Percentiles rank a stretch among this genome's conserved stretches.
These are phyloP conservation scores for Melipona bicolor DNA, from an alignment of 2,888 invertebrate species.

Conservation along the genomic window DNA sequence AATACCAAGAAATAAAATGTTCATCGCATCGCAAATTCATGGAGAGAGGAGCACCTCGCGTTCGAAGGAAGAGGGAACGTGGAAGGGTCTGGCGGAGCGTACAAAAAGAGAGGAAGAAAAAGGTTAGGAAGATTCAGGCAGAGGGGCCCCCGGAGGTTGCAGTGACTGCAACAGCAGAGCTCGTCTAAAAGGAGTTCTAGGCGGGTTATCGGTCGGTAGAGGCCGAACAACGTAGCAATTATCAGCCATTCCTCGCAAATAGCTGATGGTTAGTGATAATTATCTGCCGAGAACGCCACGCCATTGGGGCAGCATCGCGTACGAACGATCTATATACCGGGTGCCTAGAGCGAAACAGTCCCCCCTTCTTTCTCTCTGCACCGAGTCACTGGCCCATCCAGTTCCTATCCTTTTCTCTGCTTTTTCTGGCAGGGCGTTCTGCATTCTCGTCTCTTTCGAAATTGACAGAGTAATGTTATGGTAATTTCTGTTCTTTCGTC, in stretches of 20 bases:
- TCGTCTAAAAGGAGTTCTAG: slow-evolving; percentile 79
- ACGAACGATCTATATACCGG: slow-evolving; percentile 78
- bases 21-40: neutral
- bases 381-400: neutral
- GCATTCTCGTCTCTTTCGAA: slow-evolving; percentile 48
- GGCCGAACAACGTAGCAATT: slow-evolving; percentile 83
- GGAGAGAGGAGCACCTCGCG: slow-evolving; percentile 10
- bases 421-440: neutral
- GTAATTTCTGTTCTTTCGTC: slow-evolving; percentile 63
- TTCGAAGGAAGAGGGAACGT: slow-evolving; percentile 31
- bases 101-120: slow-evolving; percentile 20
- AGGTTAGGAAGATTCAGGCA: slow-evolving; percentile 31
- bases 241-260: slow-evolving; percentile 84
- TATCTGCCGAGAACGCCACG: slow-evolving; percentile 83
- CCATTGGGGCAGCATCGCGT: slow-evolving; percentile 79
- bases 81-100: neutral
- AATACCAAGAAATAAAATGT: neutral
- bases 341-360: slow-evolving; percentile 69
- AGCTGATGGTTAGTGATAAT: slow-evolving; percentile 84
- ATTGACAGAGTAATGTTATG: slow-evolving; percentile 66
- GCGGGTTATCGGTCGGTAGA: slow-evolving; percentile 82
- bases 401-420: neutral
- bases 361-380: slow-evolving; percentile 3
- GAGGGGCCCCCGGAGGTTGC: slow-evolving; percentile 61
- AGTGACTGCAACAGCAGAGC: slow-evolving; percentile 73